phyloP scores from a whole-genome alignment of 2,888 invertebrate species.

The Esperia sulphurella region DNA sequence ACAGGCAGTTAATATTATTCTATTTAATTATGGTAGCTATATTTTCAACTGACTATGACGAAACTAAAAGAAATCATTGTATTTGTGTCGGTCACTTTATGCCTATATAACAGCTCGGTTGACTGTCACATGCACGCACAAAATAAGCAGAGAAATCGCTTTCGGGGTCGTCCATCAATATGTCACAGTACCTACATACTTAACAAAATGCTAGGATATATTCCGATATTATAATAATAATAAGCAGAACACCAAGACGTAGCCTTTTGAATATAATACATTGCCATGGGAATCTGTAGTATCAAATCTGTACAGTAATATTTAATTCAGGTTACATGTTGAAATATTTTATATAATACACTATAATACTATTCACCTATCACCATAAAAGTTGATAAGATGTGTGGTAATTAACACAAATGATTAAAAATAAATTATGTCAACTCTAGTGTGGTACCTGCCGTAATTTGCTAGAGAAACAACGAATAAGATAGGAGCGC shows the following conservation, averaged over 20 bases:
- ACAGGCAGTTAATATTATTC: no score
- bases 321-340: no score
- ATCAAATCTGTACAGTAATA: neutral
- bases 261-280: slow-evolving; percentile 45
- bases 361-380: neutral
- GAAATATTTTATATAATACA: no score
- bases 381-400: neutral
- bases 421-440: no score
- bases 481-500: no score
- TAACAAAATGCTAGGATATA: slow-evolving; percentile 13
- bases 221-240: slow-evolving; percentile 21
- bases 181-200: slow-evolving; percentile 35
- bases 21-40: no score
- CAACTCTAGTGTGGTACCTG: no score
- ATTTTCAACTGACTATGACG: neutral
- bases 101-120: slow-evolving; percentile 37
- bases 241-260: slow-evolving; percentile 72
- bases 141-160: slow-evolving; percentile 46
- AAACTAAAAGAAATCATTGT: no score
- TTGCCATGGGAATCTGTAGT: no score
- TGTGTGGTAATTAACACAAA: no score
- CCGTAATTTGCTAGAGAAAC: no score
- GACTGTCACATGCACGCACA: slow-evolving; percentile 64
- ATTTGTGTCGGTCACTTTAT: slow-evolving; percentile 26
- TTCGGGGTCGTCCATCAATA: slow-evolving; percentile 56